Evolutionary conservation across 2,888 invertebrate species (phyloP).

Genomic region (Euzophera pinguis): DNA sequence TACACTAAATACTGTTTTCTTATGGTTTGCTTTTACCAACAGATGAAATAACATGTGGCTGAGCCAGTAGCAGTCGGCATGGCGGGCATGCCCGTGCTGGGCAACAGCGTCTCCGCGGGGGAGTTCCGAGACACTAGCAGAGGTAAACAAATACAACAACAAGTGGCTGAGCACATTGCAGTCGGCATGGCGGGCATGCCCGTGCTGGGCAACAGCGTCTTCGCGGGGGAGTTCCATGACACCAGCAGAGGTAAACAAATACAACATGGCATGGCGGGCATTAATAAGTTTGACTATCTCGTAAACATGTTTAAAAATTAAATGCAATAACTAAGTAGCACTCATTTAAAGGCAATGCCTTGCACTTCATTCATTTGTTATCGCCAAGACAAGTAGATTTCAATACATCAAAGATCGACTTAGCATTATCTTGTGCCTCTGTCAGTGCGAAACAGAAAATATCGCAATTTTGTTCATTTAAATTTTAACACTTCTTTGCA

Average conservation of each 20-base stretch:
- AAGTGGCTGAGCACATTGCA: slow-evolving; percentile 48
- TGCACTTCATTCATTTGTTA: too few species aligned
- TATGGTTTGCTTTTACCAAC: slow-evolving; percentile 9
- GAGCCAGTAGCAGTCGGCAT: slow-evolving; percentile 55
- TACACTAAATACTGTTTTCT: too few species aligned
- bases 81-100: slow-evolving; percentile 72
- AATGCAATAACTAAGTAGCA: too few species aligned
- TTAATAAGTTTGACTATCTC: too few species aligned
- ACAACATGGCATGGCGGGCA: slow-evolving; percentile 70
- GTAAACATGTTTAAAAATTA: too few species aligned
- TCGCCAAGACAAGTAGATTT: too few species aligned
- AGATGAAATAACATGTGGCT: slow-evolving; percentile 46
- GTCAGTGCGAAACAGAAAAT: too few species aligned
- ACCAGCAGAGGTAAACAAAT: slow-evolving; percentile 23
- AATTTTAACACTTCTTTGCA: too few species aligned
- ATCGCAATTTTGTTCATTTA: too few species aligned
- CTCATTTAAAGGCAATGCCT: too few species aligned
- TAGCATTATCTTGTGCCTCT: too few species aligned
- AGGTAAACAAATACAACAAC: slow-evolving; percentile 22
- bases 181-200: slow-evolving; percentile 75
- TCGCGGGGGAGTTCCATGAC: slow-evolving; percentile 58
- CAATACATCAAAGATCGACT: too few species aligned
- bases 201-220: slow-evolving; percentile 66
- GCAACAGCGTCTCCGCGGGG: slow-evolving; percentile 68
- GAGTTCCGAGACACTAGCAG: slow-evolving; percentile 46